A percentile compares a stretch with the other conserved stretches of the same genome.
These are phyloP conservation scores for Sinonovacula constricta DNA, from an alignment of 1,140 invertebrate species.

Conservation along the genomic window DNA sequence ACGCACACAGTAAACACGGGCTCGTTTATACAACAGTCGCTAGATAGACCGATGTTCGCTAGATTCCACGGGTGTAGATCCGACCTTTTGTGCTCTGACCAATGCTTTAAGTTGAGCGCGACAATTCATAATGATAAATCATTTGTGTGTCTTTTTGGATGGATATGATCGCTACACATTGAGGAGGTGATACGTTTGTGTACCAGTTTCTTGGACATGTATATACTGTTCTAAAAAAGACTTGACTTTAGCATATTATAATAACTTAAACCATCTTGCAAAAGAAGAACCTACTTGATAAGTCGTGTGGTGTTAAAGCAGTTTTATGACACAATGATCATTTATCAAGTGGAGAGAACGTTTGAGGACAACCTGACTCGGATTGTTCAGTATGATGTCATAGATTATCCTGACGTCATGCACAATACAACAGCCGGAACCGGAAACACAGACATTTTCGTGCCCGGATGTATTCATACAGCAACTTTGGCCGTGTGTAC, in stretches of 20 bases:
- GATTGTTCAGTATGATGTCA: background rate
- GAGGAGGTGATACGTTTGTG: background rate
- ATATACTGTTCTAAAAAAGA: background rate
- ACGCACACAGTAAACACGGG: background rate
- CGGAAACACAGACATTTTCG: background rate
- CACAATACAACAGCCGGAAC: background rate
- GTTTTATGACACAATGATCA: background rate
- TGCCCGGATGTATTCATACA: slow-evolving; percentile 58
- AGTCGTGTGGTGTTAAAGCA: background rate
- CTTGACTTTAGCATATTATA: background rate
- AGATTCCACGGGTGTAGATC: too few species aligned
- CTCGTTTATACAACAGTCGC: background rate
- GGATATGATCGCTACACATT: background rate
- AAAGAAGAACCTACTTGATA: background rate
- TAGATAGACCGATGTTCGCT: background rate
- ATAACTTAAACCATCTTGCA: background rate
- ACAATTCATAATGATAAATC: too few species aligned
- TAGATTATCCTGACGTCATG: background rate
- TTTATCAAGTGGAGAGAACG: background rate
- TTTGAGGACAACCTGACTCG: background rate
- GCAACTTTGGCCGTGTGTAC: slow-evolving; percentile 64
- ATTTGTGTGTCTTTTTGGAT: too few species aligned
- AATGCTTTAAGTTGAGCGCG: too few species aligned
- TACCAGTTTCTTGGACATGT: background rate
- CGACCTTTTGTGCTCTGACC: too few species aligned